Percentiles rank a stretch among this genome's conserved stretches.
These are phyloP conservation scores for Pseudochirops corinnae DNA, from an alignment of 2,797 vertebrate genomes.

Conservation along the genomic window DNA sequence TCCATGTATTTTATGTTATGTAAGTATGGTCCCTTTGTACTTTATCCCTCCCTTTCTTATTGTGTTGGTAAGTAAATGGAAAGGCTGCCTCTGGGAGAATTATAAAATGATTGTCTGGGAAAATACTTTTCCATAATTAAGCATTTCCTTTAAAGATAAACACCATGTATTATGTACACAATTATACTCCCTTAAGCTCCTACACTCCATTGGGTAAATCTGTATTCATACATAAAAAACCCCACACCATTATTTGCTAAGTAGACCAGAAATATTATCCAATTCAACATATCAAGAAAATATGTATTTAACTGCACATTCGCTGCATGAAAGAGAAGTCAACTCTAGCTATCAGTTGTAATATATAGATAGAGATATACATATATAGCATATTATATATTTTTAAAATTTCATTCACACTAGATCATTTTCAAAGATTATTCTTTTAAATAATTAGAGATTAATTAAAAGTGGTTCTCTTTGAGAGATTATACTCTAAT, in stretches of 20 bases:
- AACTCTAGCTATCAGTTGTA: not conserved
- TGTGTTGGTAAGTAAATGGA: constrained; percentile 13
- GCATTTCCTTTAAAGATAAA: constrained; percentile 57
- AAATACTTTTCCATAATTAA: constrained; percentile 59
- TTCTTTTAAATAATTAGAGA: not conserved
- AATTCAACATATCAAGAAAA: not conserved
- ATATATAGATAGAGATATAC: not conserved
- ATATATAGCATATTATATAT: not conserved
- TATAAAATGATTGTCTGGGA: constrained; percentile 58
- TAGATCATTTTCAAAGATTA: not conserved
- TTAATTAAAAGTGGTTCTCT: not conserved
- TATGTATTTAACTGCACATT: constrained; percentile 27
- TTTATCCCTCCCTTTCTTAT: constrained; percentile 32
- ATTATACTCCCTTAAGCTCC: constrained; percentile 32
- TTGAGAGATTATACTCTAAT: not conserved
- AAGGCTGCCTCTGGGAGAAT: constrained; percentile 25
- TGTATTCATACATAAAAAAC: not conserved
- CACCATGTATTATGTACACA: constrained; percentile 20
- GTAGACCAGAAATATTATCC: constrained; percentile 22
- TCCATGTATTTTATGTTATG: constrained; percentile 28
- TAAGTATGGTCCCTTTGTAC: constrained; percentile 44
- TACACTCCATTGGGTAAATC: constrained; percentile 7
- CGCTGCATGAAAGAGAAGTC: not conserved
- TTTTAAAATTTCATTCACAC: not conserved
- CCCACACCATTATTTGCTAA: constrained; percentile 37